Evolutionary conservation across 1,140 invertebrate species (phyloP).

Genomic region (Ooceraea biroi): DNA sequence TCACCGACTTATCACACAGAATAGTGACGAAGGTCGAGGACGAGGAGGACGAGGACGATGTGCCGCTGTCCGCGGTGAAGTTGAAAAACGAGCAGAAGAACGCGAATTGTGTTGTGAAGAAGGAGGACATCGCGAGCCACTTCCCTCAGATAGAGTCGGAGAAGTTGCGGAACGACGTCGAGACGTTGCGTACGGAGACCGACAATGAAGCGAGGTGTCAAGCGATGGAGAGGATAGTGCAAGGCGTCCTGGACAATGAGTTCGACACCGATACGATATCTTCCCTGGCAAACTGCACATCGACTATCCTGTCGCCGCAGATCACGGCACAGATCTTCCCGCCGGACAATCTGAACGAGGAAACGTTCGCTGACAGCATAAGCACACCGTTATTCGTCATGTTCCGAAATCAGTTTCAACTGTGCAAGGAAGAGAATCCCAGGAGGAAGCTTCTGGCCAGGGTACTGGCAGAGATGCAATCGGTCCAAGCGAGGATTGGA

Average conservation of each 20-base stretch:
- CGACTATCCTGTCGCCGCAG: constrained; percentile 86
- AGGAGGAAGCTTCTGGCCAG: constrained; percentile 91
- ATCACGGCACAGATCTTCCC: constrained; percentile 86
- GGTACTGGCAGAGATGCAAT: constrained; percentile 92
- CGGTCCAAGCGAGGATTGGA: constrained; percentile 91
- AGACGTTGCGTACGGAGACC: constrained; percentile 89
- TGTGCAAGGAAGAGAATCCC: constrained; percentile 92
- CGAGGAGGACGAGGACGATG: constrained; percentile 95
- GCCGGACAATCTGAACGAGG: constrained; percentile 84
- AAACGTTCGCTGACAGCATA: constrained; percentile 91
- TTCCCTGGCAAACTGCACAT: constrained; percentile 86
- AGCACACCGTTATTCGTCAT: constrained; percentile 93
- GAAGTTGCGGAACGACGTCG: constrained; percentile 89
- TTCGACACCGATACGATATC: constrained; percentile 89
- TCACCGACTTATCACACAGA: constrained; percentile 67
- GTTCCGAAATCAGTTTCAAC: constrained; percentile 91
- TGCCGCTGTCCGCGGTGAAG: constrained; percentile 91
- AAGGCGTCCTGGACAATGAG: constrained; percentile 89
- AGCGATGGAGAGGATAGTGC: constrained; percentile 90
- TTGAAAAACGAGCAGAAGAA: constrained; percentile 85
- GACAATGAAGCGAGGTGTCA: constrained; percentile 90
- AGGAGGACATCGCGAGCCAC: constrained; percentile 85
- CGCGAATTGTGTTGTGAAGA: constrained; percentile 81
- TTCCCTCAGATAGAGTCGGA: constrained; percentile 87
- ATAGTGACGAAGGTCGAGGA: constrained; percentile 87